Percentiles rank a stretch among this genome's conserved stretches.
phyloP scores from a whole-genome alignment of 2,113 vertebrate genomes.

The Perognathus longimembris region DNA sequence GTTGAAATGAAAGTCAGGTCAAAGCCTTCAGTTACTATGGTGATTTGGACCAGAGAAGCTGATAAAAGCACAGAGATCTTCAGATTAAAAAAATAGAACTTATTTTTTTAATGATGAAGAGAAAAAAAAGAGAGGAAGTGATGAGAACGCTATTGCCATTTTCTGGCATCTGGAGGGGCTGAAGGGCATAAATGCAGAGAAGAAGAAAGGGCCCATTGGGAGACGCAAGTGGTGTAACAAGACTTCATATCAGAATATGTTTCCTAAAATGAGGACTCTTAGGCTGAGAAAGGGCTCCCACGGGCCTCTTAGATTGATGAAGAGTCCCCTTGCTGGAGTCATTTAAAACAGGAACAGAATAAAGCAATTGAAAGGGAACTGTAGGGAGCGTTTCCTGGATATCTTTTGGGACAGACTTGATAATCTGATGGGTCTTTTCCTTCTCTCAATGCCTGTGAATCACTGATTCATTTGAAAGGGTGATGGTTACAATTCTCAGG shows the following conservation, averaged over 20 bases:
- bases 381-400: not conserved
- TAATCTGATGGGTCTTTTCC: not conserved
- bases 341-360: conserved; percentile 64
- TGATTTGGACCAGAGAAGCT: conserved; percentile 21
- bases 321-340: conserved; percentile 41
- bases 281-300: conserved; percentile 52
- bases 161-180: not conserved
- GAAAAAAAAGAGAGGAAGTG: conserved; percentile 4
- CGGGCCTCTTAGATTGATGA: conserved; percentile 61
- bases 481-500: conserved; percentile 68
- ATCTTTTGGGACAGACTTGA: not conserved
- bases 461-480: conserved; percentile 81
- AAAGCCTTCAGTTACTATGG: conserved; percentile 55
- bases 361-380: conserved; percentile 54
- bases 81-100: not conserved
- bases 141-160: not conserved
- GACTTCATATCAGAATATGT: conserved; percentile 63
- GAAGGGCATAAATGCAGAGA: conserved; percentile 4
- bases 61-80: conserved; percentile 37
- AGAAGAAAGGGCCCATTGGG: conserved; percentile 22
- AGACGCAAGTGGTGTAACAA: conserved; percentile 33
- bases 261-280: conserved; percentile 56
- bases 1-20: conserved; percentile 22
- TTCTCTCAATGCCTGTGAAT: conserved; percentile 45
- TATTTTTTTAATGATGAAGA: not conserved